Evolutionary conservation across 2,113 vertebrate genomes (phyloP).

Genomic region (Oreotrochilus melanogaster): DNA sequence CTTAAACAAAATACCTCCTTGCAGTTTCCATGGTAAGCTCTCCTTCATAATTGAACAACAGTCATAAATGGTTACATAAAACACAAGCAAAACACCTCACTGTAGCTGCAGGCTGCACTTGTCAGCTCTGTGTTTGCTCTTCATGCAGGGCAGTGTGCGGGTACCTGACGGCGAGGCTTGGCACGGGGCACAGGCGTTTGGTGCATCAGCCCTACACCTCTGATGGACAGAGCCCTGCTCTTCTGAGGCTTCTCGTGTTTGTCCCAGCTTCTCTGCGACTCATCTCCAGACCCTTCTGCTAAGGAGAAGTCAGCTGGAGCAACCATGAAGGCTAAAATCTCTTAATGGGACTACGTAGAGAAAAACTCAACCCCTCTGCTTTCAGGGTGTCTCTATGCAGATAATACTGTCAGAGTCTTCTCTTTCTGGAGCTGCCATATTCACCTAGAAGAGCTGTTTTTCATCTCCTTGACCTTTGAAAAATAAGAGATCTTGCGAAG

Average conservation of each 20-base stretch:
- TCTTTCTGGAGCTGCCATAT: neutral
- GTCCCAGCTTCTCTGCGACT: accelerated
- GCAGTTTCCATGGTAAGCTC: conserved; percentile 57
- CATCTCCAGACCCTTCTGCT: neutral
- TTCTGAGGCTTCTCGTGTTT: accelerated
- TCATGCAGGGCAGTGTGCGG: neutral
- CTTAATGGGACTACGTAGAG: neutral
- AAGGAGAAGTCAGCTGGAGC: neutral
- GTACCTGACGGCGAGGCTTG: neutral
- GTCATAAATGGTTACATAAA: conserved; percentile 11
- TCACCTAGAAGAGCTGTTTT: neutral
- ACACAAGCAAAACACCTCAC: neutral
- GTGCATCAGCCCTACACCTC: neutral
- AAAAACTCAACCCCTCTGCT: neutral
- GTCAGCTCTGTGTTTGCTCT: neutral
- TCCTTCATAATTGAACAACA: conserved; percentile 24
- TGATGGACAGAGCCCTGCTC: accelerated
- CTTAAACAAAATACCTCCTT: conserved; percentile 2
- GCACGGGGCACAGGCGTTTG: neutral
- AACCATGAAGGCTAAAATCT: neutral
- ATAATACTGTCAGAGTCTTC: neutral
- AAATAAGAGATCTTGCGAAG: neutral
- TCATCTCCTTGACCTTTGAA: neutral
- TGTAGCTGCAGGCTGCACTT: neutral
- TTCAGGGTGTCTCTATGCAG: neutral